Evolutionary conservation across 2,888 invertebrate genomes (phyloP).

Genomic region (Bruchidius siliquastri): DNA sequence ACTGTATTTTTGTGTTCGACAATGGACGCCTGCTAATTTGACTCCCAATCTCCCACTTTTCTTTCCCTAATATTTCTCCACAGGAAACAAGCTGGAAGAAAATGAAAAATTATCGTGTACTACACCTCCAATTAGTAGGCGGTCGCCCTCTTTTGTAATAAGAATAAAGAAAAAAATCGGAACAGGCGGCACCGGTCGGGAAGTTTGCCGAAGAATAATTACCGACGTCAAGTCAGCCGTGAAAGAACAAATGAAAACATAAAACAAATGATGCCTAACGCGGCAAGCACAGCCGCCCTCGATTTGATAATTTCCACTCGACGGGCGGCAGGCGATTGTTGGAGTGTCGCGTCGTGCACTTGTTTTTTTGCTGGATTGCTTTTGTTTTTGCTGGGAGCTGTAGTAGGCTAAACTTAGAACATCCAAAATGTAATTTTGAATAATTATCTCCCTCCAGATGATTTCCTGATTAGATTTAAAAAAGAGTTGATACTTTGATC

Average conservation of each 20-base stretch:
- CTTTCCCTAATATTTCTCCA: neutral
- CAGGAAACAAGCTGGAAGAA: constrained; percentile 20
- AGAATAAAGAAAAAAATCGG: constrained; percentile 28
- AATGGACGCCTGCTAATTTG: neutral
- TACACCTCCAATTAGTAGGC: constrained; percentile 44
- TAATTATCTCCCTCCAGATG: too few relatives aligned
- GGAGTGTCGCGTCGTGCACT: neutral
- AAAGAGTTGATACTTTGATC: too few relatives aligned
- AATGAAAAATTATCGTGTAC: constrained; percentile 47
- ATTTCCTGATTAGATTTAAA: too few relatives aligned
- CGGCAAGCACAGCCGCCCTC: constrained; percentile 27
- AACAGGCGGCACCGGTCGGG: constrained; percentile 13
- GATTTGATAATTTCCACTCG: constrained; percentile 38
- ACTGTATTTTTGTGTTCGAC: neutral
- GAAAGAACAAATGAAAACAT: constrained; percentile 47
- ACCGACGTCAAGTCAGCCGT: constrained; percentile 44
- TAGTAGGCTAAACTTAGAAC: neutral
- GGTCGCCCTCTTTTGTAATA: constrained; percentile 22
- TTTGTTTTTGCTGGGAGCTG: neutral
- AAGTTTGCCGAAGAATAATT: constrained; percentile 42
- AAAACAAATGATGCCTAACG: constrained; percentile 44
- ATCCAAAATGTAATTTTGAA: neutral
- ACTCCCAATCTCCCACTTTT: neutral
- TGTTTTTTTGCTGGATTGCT: neutral
- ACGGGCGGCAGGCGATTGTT: constrained; percentile 32